Evolutionary conservation across 2,797 vertebrate species (phyloP).

Genomic region (Pseudomugil gertrudae): DNA sequence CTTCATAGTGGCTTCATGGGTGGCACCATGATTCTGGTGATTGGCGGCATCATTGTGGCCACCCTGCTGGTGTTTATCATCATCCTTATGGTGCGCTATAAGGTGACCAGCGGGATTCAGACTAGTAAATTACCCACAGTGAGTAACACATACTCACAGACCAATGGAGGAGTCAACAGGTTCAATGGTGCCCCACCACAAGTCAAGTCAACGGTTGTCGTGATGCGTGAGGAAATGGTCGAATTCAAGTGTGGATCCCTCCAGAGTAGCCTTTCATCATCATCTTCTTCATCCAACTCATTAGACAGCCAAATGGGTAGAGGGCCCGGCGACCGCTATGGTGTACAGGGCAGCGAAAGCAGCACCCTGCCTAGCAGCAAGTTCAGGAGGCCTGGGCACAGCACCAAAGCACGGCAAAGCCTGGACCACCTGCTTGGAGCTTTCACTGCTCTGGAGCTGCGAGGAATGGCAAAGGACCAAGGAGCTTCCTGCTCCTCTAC

Average conservation of each 20-base stretch:
- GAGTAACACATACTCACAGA: constrained; percentile 94
- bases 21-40: constrained; percentile 95
- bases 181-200: constrained; percentile 85
- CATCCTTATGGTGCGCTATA: constrained; percentile 97
- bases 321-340: constrained; percentile 82
- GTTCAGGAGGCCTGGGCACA: constrained; percentile 82
- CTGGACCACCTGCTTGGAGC: constrained; percentile 94
- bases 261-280: constrained; percentile 90
- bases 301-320: constrained; percentile 80
- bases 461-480: constrained; percentile 86
- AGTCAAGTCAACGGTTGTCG: constrained; percentile 90
- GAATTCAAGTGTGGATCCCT: constrained; percentile 88
- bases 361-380: constrained; percentile 88
- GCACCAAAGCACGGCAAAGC: constrained; percentile 86
- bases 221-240: constrained; percentile 88
- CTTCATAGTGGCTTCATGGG: constrained; percentile 95
- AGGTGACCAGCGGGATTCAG: constrained; percentile 87
- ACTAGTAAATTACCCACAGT: constrained; percentile 86
- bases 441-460: constrained; percentile 93
- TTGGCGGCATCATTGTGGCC: constrained; percentile 95
- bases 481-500: constrained; percentile 74
- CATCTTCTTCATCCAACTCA: constrained; percentile 87
- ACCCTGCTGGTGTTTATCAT: constrained; percentile 95
- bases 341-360: constrained; percentile 83
- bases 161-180: constrained; percentile 86